Evolutionary conservation across 2,113 vertebrate species (phyloP).

Genomic region (Hyperopisus bebe): DNA sequence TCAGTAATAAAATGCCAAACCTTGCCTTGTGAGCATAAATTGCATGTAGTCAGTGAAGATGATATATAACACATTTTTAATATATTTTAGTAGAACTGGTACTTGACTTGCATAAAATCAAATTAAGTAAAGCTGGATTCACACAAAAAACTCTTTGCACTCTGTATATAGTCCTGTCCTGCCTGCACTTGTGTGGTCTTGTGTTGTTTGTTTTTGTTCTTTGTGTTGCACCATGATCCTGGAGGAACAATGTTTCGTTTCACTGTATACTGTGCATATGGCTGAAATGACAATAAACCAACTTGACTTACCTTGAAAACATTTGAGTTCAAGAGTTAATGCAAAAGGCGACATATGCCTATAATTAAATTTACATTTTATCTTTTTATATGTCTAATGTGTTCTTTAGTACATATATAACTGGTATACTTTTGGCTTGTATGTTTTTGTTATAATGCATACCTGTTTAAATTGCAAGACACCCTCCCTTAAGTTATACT

Average conservation of each 20-base stretch:
- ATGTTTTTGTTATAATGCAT: not conserved
- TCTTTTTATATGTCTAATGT: not conserved
- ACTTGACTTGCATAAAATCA: not conserved
- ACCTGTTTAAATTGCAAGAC: not conserved
- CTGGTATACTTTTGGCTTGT: not conserved
- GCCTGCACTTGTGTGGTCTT: not conserved
- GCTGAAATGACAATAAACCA: not conserved
- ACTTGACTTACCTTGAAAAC: not conserved
- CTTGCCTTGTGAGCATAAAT: not conserved
- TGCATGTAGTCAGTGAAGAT: not conserved
- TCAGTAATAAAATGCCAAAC: not conserved
- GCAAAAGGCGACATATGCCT: not conserved
- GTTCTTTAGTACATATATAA: not conserved
- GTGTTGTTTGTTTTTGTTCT: not conserved
- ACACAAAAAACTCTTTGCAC: not conserved
- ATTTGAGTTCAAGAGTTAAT: not conserved
- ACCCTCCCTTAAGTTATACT: not conserved
- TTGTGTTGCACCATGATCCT: not conserved
- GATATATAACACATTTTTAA: not conserved
- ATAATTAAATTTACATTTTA: not conserved
- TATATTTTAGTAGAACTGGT: not conserved
- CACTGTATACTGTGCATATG: not conserved
- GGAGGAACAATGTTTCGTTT: not conserved
- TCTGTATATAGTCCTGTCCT: not conserved
- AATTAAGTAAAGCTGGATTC: not conserved